Base-by-base conservation (phyloP, 2,113 vertebrate species). In the Neoarius graeffei region DNA sequence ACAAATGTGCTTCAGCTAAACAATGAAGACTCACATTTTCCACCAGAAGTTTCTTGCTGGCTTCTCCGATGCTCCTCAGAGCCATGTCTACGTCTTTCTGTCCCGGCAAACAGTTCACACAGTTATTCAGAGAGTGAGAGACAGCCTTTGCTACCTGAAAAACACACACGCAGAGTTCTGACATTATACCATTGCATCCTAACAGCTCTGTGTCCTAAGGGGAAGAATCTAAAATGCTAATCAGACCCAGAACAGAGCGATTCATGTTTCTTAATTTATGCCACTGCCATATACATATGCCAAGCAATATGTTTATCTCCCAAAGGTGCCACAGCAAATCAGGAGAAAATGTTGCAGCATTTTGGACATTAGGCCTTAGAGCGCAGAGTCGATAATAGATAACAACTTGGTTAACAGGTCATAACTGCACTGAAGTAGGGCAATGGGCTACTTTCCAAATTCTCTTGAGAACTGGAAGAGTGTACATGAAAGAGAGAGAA, bases 1-100 rank as follows among this genome's bases (percentile, higher is more conserved):
- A 81, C 9, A 56, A 87, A 82, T 30, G 52, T 56, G 66, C 59
- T 76, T 57, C 10, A 23, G 86, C 83, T 27, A 23, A 89, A 90
- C n/a, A 42, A 66, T 56, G 13, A 67, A 23, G 54, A 88, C 97
- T 96, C 92, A 99, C 99, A 91, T 95, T 96, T 90, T 99, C 99
- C 89, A 99, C 97, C 73, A 99, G 96, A 67, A 99, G 95, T 93
- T 99, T 99, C 94, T 99, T 99, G 95, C 99, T 99, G 88, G 99
- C 97, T 89, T 99, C 99, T 4, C 98, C 98, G 0, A 99, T 99
- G 92, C 97, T 99, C 93, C 98, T 97, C 56, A 99, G 95, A 73
- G 99, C 99, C 94, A 99, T 97, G 80, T 99, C 99, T 81, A 99
- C 99, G 91, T 99, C 99, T 93, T 99, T 99, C 93, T 99, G 99